Percentiles rank a stretch among this genome's conserved stretches.
Evolutionary conservation across 2,888 invertebrate genomes (phyloP).

Genomic region (Nephrotoma appendiculata): DNA sequence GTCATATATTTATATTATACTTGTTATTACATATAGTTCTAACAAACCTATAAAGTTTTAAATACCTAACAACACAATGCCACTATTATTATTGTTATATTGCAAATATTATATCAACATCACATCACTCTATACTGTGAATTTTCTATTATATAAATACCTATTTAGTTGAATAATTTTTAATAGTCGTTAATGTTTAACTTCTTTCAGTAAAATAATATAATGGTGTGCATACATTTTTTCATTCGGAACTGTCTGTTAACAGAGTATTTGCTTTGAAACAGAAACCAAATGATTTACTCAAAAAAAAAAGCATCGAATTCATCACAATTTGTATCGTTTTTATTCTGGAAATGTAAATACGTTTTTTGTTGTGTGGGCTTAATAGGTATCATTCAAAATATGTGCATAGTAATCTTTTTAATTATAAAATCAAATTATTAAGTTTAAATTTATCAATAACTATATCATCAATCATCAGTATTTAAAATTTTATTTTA

Average conservation of each 20-base stretch:
- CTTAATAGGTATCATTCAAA: neutral
- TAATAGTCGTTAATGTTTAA: neutral
- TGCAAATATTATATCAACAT: neutral
- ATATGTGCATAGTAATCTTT: neutral
- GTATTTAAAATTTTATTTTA: too few relatives aligned
- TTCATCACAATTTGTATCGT: neutral
- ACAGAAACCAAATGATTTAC: neutral
- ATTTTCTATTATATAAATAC: neutral
- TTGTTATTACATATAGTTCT: neutral
- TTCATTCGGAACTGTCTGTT: neutral
- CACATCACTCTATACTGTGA: neutral
- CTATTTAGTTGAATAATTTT: neutral
- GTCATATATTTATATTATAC: neutral
- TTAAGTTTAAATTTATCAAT: too few relatives aligned
- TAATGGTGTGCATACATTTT: neutral
- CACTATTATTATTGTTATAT: neutral
- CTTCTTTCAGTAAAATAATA: neutral
- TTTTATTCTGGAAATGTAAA: neutral
- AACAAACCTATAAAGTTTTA: neutral
- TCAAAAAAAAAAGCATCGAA: neutral
- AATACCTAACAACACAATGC: neutral
- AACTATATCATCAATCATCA: too few relatives aligned
- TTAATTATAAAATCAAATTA: neutral
- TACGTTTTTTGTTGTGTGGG: neutral
- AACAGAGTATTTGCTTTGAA: neutral